A percentile compares a stretch with the other conserved stretches of the same genome.
Conservation (phyloP, 2,797 vertebrate genomes). For the Limosa lapponica region DNA sequence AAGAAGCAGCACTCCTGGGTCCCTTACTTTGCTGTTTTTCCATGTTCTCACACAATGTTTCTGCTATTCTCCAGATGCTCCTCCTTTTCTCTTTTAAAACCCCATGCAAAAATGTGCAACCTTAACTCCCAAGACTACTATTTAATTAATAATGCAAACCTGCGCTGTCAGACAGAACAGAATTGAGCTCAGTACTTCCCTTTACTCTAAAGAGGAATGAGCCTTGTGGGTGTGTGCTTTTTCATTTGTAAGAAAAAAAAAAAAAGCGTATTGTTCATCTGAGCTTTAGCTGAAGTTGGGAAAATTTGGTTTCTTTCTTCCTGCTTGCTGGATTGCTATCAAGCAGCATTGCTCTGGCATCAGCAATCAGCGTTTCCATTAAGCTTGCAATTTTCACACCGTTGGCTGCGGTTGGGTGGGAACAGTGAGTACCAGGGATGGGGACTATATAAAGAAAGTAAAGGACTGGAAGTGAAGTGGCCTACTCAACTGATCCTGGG, state of each 20-base stretch:
- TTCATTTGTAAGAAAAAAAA: neutral
- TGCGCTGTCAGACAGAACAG: neutral
- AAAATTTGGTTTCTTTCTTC: neutral
- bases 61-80: neutral
- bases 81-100: conserved; percentile 14
- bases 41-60: neutral
- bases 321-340: neutral
- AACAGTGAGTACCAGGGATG: neutral
- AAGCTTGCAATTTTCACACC: conserved; percentile 37
- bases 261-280: neutral
- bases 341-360: conserved; percentile 6
- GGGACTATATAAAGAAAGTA: neutral
- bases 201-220: neutral
- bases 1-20: neutral
- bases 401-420: neutral
- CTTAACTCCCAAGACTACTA: neutral
- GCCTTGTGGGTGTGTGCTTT: neutral
- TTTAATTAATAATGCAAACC: conserved; percentile 1
- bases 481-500: neutral
- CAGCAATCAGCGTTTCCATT: conserved; percentile 35
- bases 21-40: neutral
- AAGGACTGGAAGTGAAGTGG: neutral
- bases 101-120: neutral
- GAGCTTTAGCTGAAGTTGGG: neutral
- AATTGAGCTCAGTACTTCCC: neutral